A percentile compares a stretch with the other conserved stretches of the same genome.
phyloP scores from a whole-genome alignment of 37 sponge, comb jelly and placozoan species.

The Axinella damicornis region DNA sequence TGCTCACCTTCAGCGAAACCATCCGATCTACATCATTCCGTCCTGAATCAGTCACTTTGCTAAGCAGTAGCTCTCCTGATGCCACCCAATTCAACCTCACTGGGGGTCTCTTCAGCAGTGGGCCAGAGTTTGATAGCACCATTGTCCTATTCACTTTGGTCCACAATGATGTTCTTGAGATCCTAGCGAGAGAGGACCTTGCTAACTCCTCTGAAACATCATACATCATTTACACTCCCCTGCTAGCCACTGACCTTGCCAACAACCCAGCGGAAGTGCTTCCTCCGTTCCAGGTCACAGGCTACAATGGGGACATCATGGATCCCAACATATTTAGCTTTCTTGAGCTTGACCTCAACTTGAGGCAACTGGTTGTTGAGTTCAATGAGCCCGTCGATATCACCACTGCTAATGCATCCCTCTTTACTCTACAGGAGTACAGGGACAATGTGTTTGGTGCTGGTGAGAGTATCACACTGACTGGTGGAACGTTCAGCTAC shows the following conservation, averaged over 20 bases:
- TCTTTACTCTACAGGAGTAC: constrained; percentile 67
- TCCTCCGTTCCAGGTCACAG: constrained; percentile 49
- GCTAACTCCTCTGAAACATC: constrained; percentile 68
- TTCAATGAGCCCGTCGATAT: constrained; percentile 87
- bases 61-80: constrained; percentile 17
- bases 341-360: constrained; percentile 51
- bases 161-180: constrained; percentile 51
- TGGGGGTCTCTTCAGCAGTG: constrained; percentile 22
- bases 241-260: constrained; percentile 61
- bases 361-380: constrained; percentile 38
- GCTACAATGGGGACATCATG: constrained; percentile 52
- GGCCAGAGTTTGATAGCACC: constrained; percentile 25
- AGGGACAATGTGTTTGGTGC: background rate
- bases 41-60: constrained; percentile 63
- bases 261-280: constrained; percentile 33
- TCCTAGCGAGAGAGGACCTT: constrained; percentile 68
- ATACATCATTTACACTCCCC: constrained; percentile 61
- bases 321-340: constrained; percentile 73
- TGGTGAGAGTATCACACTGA: constrained; percentile 51
- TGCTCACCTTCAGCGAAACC: constrained; percentile 79
- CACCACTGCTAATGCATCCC: constrained; percentile 36
- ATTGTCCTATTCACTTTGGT: constrained; percentile 47
- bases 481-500: constrained; percentile 73
- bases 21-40: constrained; percentile 61
- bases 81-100: constrained; percentile 51